A percentile compares a stretch with the other conserved stretches of the same genome.
phyloP scores from a whole-genome alignment of 1,140 invertebrate species.

The Drosophila albomicans region DNA sequence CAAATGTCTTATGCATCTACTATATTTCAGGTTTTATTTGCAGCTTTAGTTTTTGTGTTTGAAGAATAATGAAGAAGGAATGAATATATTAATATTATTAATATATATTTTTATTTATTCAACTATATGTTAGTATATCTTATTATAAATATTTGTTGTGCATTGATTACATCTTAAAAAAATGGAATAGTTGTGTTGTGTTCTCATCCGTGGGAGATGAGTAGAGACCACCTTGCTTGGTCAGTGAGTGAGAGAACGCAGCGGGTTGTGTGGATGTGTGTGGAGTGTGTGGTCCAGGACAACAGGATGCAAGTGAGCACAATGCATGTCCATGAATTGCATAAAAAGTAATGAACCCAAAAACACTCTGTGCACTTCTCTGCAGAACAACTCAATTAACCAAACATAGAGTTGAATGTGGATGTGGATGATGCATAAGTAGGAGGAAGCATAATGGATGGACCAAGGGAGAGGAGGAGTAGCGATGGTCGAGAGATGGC shows the following conservation, averaged over 20 bases:
- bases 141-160: too few relatives aligned
- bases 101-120: too few relatives aligned
- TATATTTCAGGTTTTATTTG: too few relatives aligned
- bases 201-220: neutral
- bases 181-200: too few relatives aligned
- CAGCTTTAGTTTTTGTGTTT: too few relatives aligned
- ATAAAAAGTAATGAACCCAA: constrained; percentile 67
- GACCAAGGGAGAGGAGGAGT: neutral
- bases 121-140: too few relatives aligned
- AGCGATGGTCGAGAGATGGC: neutral
- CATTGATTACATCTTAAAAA: too few relatives aligned
- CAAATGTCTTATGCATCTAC: too few relatives aligned
- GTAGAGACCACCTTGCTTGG: neutral
- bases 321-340: constrained; percentile 76
- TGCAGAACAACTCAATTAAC: constrained; percentile 72
- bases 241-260: neutral
- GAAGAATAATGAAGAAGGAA: too few relatives aligned
- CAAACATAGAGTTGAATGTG: constrained; percentile 29
- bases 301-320: constrained; percentile 70
- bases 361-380: neutral
- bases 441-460: constrained; percentile 25
- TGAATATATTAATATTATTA: too few relatives aligned
- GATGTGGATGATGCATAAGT: constrained; percentile 52
- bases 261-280: constrained; percentile 41
- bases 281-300: constrained; percentile 70